Base-by-base conservation (phyloP, 2,888 invertebrate genomes). In the Drosophila dives region DNA sequence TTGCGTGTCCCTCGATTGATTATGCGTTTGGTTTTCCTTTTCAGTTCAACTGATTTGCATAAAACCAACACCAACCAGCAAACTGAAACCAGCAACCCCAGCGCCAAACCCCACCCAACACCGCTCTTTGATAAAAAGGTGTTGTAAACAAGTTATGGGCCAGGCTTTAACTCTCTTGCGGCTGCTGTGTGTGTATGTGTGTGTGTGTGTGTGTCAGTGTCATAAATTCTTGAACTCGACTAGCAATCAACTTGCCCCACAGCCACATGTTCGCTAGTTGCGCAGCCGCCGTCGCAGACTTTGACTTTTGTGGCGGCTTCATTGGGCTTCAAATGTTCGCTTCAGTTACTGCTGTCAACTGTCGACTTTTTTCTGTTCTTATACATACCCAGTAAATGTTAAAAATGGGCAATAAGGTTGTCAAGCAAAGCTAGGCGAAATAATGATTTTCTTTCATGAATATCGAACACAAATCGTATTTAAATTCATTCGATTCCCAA, bases 1-100 rank as follows among this genome's bases (percentile, higher is more conserved):
- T 29, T 23, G 45, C 45, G 23, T 23, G 51, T 50, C 36, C 34
- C 69, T 32, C 34, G 42, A 33, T 69, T 62, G 70, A 70, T 69
- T 61, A 65, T 67, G 73, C 77, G 59, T 60, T 61, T 8, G 45
- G 23, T 74, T 86, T 83, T 72, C 74, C 66, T 72, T 73, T 72
- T 75, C 72, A 62, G 71, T 64, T 77, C 72, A 80, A 72, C 61
- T 83, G 84, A 86, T 86, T 86, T 86, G 86, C 85, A 86, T 86
- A 74, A 36, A 40, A 17, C 49, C 20, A 29, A 49, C 63, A 29
- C 29, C 69, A 48, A 3, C 23, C 15, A 12, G 0, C 48, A 0
- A 32, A 10, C 32, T 29, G 32, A 7, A 33, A 15, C 54, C 17
- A 50, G 11, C 17, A 32, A 50, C n/a, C 17, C 38, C 23, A 45